Evolutionary conservation across 2,888 invertebrate genomes (phyloP).

Genomic region (Ferdinandea cuprea): DNA sequence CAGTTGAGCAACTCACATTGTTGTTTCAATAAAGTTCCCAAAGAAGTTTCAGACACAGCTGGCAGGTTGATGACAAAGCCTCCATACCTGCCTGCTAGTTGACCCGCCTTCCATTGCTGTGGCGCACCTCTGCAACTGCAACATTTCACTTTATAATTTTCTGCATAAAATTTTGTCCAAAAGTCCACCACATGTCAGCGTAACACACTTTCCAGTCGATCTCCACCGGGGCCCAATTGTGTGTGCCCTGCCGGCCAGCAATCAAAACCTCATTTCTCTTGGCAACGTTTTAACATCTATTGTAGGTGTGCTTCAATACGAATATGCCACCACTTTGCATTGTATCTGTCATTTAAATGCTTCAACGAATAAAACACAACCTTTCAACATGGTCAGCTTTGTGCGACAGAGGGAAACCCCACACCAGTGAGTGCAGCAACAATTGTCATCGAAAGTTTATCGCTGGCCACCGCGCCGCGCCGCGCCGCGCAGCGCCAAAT

Average conservation of each 20-base stretch:
- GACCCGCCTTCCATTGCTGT: too few relatives aligned
- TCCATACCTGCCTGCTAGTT: too few relatives aligned
- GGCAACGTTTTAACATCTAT: slow-evolving; percentile 37
- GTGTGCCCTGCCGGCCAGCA: background rate
- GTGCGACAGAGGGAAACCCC: slow-evolving; percentile 1
- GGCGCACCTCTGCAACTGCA: too few relatives aligned
- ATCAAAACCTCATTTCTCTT: slow-evolving; percentile 54
- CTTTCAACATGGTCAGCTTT: slow-evolving; percentile 48
- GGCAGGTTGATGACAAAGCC: too few relatives aligned
- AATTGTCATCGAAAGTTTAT: slow-evolving; percentile 74
- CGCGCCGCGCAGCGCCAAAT: slow-evolving; percentile 24
- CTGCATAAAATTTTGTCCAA: too few relatives aligned
- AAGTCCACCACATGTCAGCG: too few relatives aligned
- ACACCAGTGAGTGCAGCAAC: slow-evolving; percentile 55
- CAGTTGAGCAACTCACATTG: too few relatives aligned
- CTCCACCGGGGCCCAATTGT: slow-evolving; percentile 22
- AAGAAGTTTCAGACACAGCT: too few relatives aligned
- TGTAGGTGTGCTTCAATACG: slow-evolving; percentile 71
- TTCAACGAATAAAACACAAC: slow-evolving; percentile 66
- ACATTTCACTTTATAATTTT: too few relatives aligned
- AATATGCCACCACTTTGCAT: slow-evolving; percentile 73
- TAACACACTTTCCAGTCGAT: background rate
- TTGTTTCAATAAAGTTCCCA: too few relatives aligned
- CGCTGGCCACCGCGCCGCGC: slow-evolving; percentile 27
- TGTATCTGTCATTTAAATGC: slow-evolving; percentile 71